phyloP scores from a whole-genome alignment of 2,113 vertebrate genomes.

The human region DNA sequence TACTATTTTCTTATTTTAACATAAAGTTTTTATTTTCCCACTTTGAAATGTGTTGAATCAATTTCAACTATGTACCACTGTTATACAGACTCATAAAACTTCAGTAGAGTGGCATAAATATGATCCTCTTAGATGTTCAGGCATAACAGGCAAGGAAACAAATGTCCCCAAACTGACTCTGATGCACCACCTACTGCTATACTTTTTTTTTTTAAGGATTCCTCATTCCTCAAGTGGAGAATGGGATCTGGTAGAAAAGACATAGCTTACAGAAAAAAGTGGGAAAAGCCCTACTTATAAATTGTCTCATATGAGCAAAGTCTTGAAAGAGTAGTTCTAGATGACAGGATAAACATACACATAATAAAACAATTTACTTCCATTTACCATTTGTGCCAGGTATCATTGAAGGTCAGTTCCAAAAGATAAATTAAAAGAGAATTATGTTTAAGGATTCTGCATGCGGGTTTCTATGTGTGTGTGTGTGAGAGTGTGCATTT shows the following conservation, averaged over 20 bases:
- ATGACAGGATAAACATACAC: not conserved
- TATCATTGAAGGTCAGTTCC: not conserved
- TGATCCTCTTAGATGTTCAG: not conserved
- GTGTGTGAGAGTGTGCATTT: not conserved
- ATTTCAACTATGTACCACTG: not conserved
- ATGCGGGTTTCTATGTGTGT: not conserved
- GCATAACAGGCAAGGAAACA: not conserved
- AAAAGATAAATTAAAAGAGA: not conserved
- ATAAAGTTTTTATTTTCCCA: not conserved
- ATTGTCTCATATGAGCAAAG: not conserved
- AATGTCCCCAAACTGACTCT: not conserved
- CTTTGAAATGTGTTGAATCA: not conserved
- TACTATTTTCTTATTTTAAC: not conserved
- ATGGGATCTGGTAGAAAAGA: not conserved
- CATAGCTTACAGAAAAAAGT: not conserved
- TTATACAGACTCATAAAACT: not conserved
- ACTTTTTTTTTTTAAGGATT: not conserved
- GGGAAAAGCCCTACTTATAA: not conserved
- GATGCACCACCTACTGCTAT: not conserved
- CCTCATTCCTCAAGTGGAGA: not conserved
- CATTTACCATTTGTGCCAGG: not conserved
- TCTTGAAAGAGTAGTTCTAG: not conserved
- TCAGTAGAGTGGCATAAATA: not conserved
- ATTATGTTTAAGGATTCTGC: not conserved
- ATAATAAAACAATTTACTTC: not conserved